These are phyloP conservation scores for Heliconius erato DNA, from an alignment of 2,888 invertebrate genomes.

Conservation along the genomic window DNA sequence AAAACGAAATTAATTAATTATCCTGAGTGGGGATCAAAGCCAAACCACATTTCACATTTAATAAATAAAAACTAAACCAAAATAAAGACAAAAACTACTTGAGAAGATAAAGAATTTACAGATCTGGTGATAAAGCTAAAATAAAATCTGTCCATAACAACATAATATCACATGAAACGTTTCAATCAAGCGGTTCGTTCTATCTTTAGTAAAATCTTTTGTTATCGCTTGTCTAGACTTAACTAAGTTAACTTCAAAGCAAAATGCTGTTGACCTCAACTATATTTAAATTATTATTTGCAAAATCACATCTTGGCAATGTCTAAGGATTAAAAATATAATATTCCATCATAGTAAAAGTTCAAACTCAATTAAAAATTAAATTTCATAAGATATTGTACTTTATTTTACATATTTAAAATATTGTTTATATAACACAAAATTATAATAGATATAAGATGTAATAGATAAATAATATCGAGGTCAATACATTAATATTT, in stretches of 20 bases:
- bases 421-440: background rate
- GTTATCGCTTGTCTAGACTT: constrained; percentile 53
- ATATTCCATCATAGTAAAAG: constrained; percentile 3
- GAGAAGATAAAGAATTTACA: background rate
- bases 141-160: constrained; percentile 43
- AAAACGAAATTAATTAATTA: too few species aligned
- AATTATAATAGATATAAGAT: background rate
- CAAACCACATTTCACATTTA: too few species aligned
- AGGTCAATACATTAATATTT: too few species aligned
- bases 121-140: constrained; percentile 19
- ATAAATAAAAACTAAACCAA: background rate
- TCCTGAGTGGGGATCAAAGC: too few species aligned
- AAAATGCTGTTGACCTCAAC: constrained; percentile 40
- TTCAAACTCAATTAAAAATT: background rate
- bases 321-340: background rate
- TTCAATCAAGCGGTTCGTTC: constrained; percentile 42
- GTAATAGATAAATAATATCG: background rate
- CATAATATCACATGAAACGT: constrained; percentile 39
- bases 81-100: background rate
- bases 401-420: background rate
- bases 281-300: constrained; percentile 34
- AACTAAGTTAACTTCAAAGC: constrained; percentile 44
- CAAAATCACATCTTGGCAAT: background rate
- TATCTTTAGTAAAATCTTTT: constrained; percentile 46
- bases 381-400: background rate